Evolutionary conservation across 2,888 invertebrate genomes (phyloP), one percentile per base, ranked within the genome.

Genomic region (Eupithecia pulchellata): DNA sequence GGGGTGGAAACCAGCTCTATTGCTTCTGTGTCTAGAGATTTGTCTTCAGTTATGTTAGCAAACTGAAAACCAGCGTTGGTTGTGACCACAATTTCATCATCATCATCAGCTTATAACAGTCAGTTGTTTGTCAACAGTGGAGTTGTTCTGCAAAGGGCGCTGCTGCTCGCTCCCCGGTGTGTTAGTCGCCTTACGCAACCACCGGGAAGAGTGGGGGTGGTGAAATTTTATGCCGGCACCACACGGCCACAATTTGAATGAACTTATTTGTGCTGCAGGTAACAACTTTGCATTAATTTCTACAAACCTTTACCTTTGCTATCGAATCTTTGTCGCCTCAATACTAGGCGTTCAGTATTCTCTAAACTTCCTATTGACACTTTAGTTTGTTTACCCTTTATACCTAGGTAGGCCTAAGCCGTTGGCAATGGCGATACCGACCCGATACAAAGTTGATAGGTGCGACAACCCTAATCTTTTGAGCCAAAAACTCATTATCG

Each of bases 401-500:
- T 4, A 17, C 17, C 17, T 39, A n/a, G n/a, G n/a, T n/a, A n/a
- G n/a, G 17, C 14, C 5, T 14, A 4, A 5, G 5, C n/a, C n/a
- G n/a, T n/a, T n/a, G n/a, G n/a, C n/a, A n/a, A n/a, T n/a, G 17
- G 39, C 17, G n/a, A 39, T 39, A 39, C 20, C 25, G 52, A 52
- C 9, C 52, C 4, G 25, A 25, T 20, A 25, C 9, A 20, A 2
- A 20, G 52, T 52, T 4, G 11, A 20, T 20, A 47, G 9, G 25
- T 25, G 52, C 52, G 11, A 11, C 47, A 25, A 52, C 52, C 52
- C 0, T 52, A 52, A 52, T 20, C 20, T 52, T 47, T 25, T 52
- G 52, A 52, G 11, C 25, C 25, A 52, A 52, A 52, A 52, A 52
- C 52, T 52, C 25, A 52, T 52, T 25, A 52, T 52, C 25, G 52